These are phyloP conservation scores for Acanthaster planci DNA, from an alignment of 35 echinoderm and acorn worm genomes.

Conservation along the genomic window DNA sequence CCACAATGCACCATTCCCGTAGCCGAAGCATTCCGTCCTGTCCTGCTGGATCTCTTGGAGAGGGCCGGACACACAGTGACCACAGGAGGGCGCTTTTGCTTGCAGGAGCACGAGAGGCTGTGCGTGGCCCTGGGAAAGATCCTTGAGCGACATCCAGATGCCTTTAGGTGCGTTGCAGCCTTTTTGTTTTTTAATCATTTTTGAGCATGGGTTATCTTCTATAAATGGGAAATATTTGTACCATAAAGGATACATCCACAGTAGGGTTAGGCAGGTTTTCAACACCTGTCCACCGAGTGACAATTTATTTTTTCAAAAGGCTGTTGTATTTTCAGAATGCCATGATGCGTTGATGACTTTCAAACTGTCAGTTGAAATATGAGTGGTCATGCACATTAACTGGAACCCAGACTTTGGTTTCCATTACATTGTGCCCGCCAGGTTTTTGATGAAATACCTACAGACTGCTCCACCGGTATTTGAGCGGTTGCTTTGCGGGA, in stretches of 20 bases:
- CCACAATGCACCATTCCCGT: slow-evolving; percentile 55
- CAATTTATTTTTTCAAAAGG: too few relatives aligned
- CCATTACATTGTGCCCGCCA: background rate
- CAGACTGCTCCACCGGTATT: slow-evolving; percentile 70
- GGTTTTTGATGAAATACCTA: slow-evolving; percentile 55
- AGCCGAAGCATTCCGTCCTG: slow-evolving; percentile 57
- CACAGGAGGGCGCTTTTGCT: slow-evolving; percentile 8
- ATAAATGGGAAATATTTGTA: too few relatives aligned
- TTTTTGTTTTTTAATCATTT: slow-evolving; percentile 18
- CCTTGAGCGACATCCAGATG: slow-evolving; percentile 46
- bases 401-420: too few relatives aligned
- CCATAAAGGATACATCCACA: too few relatives aligned
- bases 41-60: slow-evolving; percentile 70
- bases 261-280: too few relatives aligned
- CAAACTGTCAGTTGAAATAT: too few relatives aligned
- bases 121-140: slow-evolving; percentile 54
- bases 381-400: too few relatives aligned
- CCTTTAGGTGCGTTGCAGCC: too few relatives aligned
- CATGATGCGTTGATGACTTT: too few relatives aligned
- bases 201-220: too few relatives aligned
- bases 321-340: too few relatives aligned
- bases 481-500: slow-evolving; percentile 32
- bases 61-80: slow-evolving; percentile 22
- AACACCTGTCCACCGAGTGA: too few relatives aligned
- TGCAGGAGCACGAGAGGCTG: slow-evolving; percentile 56